Conservation (phyloP, 1,140 invertebrate species). For the Drosophila lowei region DNA sequence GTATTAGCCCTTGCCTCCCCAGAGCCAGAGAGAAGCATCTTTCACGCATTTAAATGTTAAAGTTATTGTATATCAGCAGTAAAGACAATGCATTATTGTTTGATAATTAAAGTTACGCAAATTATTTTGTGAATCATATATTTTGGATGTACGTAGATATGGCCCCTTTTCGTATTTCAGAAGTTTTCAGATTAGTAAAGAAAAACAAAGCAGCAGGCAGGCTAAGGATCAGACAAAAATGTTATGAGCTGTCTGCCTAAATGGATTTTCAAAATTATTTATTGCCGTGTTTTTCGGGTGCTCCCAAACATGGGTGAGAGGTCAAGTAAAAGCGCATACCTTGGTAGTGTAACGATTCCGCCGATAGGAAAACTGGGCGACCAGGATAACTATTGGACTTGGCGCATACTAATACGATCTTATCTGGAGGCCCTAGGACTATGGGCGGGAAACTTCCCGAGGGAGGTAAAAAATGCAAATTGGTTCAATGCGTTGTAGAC, state of each 20-base stretch:
- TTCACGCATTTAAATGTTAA: conserved; percentile 78
- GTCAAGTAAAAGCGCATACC: not conserved
- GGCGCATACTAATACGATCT: conserved; percentile 24
- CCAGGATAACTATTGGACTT: conserved; percentile 31
- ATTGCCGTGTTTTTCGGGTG: no score
- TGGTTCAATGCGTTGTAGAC: no score
- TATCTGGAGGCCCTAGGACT: conserved; percentile 32
- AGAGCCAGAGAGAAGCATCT: conserved; percentile 44
- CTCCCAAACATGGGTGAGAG: conserved; percentile 16
- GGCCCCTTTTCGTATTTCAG: no score
- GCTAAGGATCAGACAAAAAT: not conserved
- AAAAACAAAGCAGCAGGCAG: not conserved
- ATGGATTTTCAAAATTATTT: no score
- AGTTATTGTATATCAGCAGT: conserved; percentile 73
- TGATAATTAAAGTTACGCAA: conserved; percentile 42
- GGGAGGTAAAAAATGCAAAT: conserved; percentile 9
- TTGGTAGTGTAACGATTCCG: not conserved
- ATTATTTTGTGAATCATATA: not conserved
- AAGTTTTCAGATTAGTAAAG: no score
- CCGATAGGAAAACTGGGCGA: conserved; percentile 36
- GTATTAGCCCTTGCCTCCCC: conserved; percentile 18
- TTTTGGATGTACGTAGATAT: not conserved
- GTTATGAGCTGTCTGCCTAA: no score
- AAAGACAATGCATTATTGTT: conserved; percentile 18
- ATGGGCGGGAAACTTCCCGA: conserved; percentile 15